A percentile compares a stretch with the other conserved stretches of the same genome.
Evolutionary conservation across 2,888 invertebrate species (phyloP).

Genomic region (Catocala nupta): DNA sequence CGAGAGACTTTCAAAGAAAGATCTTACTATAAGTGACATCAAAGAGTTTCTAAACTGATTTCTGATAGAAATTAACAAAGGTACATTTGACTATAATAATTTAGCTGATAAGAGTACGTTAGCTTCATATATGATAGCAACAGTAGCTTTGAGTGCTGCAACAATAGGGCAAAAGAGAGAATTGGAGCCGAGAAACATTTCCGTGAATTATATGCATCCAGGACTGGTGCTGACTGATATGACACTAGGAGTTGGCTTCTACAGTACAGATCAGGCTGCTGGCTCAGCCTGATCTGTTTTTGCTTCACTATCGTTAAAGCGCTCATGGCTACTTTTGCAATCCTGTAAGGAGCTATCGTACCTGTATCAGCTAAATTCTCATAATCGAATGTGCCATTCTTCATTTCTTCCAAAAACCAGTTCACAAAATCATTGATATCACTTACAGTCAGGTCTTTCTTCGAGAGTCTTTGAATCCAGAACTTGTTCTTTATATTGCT

Average conservation of each 20-base stretch:
- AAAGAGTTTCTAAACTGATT: slow-evolving; percentile 89
- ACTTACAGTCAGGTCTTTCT: slow-evolving; percentile 58
- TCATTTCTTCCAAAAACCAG: slow-evolving; percentile 86
- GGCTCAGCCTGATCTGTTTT: too few species aligned
- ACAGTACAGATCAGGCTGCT: slow-evolving; percentile 86
- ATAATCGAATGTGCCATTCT: slow-evolving; percentile 61
- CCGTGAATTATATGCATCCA: slow-evolving; percentile 89
- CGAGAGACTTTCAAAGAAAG: slow-evolving; percentile 61
- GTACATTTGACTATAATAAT: slow-evolving; percentile 63
- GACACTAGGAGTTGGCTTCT: slow-evolving; percentile 88
- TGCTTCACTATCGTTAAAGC: slow-evolving; percentile 90
- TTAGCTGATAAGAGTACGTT: slow-evolving; percentile 83
- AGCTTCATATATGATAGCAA: slow-evolving; percentile 89
- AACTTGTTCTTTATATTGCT: slow-evolving; percentile 83
- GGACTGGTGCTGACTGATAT: slow-evolving; percentile 93
- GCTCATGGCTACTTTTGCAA: slow-evolving; percentile 91
- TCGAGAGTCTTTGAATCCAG: slow-evolving; percentile 68
- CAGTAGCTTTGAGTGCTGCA: slow-evolving; percentile 90
- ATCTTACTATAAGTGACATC: slow-evolving; percentile 65
- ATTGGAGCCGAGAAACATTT: slow-evolving; percentile 86
- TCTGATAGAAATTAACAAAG: slow-evolving; percentile 76
- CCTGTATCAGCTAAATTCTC: slow-evolving; percentile 81
- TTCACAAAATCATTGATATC: slow-evolving; percentile 86
- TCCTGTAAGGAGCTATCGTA: slow-evolving; percentile 87
- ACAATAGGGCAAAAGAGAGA: slow-evolving; percentile 89